Evolutionary conservation across 2,113 vertebrate species (phyloP), one percentile per base, ranked within the genome.

Genomic region (Forbesichthys agassizii): DNA sequence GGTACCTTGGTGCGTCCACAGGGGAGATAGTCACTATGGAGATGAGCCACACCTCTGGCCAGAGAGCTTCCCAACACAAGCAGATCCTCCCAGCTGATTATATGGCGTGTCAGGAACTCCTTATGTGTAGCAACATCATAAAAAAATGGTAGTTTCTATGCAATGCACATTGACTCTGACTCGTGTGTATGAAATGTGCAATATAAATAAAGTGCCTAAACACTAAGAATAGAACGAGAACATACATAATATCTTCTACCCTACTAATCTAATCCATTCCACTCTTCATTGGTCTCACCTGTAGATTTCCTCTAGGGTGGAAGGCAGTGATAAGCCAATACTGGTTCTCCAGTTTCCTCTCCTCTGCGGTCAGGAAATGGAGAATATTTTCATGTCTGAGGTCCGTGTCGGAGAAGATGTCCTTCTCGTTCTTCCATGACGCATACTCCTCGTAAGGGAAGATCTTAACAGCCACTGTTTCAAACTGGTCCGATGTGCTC

Each of bases 291-390:
- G 14, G 3, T 13, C 73, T 68, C 58, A 89, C 88, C 81, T 89
- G 95, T 13, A 99, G 92, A 88, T 98, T 99, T 66, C 97, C 97
- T 73, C 90, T 93, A 36, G 93, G 78, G 0, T 98, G 96, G 90
- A 96, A 99, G 13, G 96, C 97, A 0, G 95, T 99, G 87, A 99
- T 96, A 69, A 99, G 87, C 97, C 97, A 99, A 52, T 96, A 96
- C 79, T 98, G 95, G 60, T 94, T 95, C 60, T 96, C 93, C 0
- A 90, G 93, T 80, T 95, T 95, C 49, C 94, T 92, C 61, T 98
- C 95, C 87, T 99, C 97, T 0, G 96, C 96, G 0, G 97, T 98
- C 77, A 99, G 89, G 83, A 98, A 99, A 68, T 97, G 97, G 10
- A 99, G 93, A 7, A 99, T 81, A 74, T 96, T 96, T 84, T 98